Conservation (phyloP, 2,888 invertebrate genomes). For the Pristionchus maxplancki region DNA sequence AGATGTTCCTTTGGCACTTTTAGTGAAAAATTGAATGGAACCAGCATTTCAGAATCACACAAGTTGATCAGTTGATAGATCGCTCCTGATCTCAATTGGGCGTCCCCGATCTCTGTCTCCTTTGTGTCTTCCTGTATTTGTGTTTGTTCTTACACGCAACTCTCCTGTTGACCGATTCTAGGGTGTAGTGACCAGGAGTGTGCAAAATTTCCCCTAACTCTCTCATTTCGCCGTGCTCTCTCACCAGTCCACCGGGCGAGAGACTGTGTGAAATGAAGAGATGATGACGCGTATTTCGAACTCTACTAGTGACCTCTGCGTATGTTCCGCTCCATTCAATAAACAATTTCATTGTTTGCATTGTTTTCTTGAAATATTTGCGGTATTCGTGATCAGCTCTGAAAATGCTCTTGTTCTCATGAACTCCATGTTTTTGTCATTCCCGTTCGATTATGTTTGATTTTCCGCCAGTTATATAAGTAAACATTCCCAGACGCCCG, state of each 20-base stretch:
- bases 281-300: too few species aligned
- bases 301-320: too few species aligned
- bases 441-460: too few species aligned
- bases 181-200: neutral
- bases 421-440: too few species aligned
- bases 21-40: neutral
- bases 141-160: neutral
- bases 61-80: neutral
- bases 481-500: neutral
- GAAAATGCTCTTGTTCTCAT: too few species aligned
- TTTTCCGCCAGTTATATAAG: too few species aligned
- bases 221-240: neutral
- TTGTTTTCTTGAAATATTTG: too few species aligned
- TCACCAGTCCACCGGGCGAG: neutral
- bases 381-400: too few species aligned
- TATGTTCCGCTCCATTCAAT: too few species aligned
- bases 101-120: neutral
- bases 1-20: neutral
- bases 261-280: too few species aligned
- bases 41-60: neutral
- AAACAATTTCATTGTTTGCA: too few species aligned
- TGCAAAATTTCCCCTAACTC: neutral
- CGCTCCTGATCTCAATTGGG: neutral
- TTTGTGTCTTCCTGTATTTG: neutral
- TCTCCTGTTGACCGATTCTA: neutral